Evolutionary conservation across 2,113 vertebrate species (phyloP), one percentile per base, ranked within the genome.

Genomic region (Ancistrus triradiatus): DNA sequence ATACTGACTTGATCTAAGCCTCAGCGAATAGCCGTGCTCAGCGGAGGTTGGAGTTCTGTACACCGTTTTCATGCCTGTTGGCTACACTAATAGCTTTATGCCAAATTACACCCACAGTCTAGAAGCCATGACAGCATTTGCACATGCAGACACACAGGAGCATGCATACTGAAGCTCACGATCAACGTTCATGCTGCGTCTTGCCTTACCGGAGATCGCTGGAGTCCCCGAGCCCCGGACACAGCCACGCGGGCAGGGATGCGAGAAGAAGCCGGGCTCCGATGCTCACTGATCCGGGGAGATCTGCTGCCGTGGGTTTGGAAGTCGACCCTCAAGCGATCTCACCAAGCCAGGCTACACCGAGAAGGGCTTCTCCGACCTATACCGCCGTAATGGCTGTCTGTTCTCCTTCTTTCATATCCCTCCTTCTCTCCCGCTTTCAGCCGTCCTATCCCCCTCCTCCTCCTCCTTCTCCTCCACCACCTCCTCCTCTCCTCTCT

Each of bases 331-430:
- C 24, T 24, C 40, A 11, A 51, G 57, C 42, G 63, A 66, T 37
- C 57, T 38, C 59, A 69, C 48, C 58, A 58, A 67, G 33, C 64
- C 72, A 68, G 58, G 68, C 66, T 33, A 9, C 65, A 43, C 61
- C 71, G 28, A 73, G 76, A 70, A 80, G 42, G 11, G 51, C 46
- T 46, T 73, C 70, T 4, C 27, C 70, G 72, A 66, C 73, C 68
- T 66, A 74, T 59, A 74, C 68, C 53, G 70, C 76, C 64, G 67
- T 79, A 88, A 88, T 88, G 88, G 86, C 86, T 88, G 74, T 69
- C 73, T 47, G 73, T 78, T 75, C 74, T 68, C 72, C 72, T 63
- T 71, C 69, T 70, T 74, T 73, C 69, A 68, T 63, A 63, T 72
- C 71, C 59, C 50, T 72, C 60, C 62, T 63, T 67, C 71, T 71